Conservation (phyloP, 2,888 invertebrate species). For the Drosophila quasianomalipes region DNA sequence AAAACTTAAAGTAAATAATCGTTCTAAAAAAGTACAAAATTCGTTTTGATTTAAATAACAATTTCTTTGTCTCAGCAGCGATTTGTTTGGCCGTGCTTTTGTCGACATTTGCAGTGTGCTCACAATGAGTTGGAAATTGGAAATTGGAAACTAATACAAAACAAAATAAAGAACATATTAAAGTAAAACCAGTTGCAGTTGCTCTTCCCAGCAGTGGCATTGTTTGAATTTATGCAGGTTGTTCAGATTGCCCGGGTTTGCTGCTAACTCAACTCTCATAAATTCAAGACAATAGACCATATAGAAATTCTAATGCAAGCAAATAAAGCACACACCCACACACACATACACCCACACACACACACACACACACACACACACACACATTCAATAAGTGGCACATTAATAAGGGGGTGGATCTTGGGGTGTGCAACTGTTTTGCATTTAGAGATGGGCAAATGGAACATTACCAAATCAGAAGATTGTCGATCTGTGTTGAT, state of each 20-base stretch:
- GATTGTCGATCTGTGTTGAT: not conserved
- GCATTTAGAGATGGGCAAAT: constrained; percentile 23
- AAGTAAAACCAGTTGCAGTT: constrained; percentile 3
- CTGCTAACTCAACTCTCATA: constrained; percentile 27
- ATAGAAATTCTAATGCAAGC: constrained; percentile 8
- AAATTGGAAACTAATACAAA: constrained; percentile 36
- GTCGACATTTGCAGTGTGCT: not conserved
- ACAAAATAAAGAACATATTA: constrained; percentile 8
- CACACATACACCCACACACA: not conserved
- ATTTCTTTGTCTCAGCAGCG: not conserved
- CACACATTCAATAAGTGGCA: constrained; percentile 12
- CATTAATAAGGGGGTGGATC: constrained; percentile 23
- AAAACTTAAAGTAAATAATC: not conserved
- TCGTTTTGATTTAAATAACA: not conserved
- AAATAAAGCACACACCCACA: constrained; percentile 3
- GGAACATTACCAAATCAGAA: not conserved
- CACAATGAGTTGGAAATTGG: constrained; percentile 55
- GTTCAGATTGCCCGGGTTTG: not conserved
- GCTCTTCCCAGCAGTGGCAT: constrained; percentile 32
- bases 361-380: constrained; percentile 2
- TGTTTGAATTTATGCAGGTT: constrained; percentile 24
- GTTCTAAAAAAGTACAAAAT: not conserved
- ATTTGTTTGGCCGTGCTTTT: not conserved
- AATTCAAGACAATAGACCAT: constrained; percentile 31
- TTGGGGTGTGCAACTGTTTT: not conserved